Evolutionary conservation across 2,797 vertebrate genomes (phyloP).

Genomic region (Carduelis carduelis): DNA sequence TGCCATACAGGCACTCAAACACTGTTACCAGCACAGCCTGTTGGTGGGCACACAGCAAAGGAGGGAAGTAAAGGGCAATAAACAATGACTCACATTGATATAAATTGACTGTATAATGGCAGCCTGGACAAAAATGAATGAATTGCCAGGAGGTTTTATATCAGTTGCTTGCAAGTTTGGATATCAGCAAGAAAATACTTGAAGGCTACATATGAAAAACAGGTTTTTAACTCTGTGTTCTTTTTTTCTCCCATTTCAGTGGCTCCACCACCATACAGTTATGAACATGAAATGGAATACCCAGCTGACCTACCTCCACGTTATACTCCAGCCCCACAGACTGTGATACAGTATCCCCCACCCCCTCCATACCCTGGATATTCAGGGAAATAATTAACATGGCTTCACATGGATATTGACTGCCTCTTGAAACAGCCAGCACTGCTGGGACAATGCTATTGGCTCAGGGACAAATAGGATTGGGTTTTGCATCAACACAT

Average conservation of each 20-base stretch:
- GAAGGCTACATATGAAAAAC: neutral
- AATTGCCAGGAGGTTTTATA: neutral
- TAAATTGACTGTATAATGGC: neutral
- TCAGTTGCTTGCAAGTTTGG: neutral
- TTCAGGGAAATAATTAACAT: conserved; percentile 76
- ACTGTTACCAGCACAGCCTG: neutral
- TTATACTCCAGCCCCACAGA: conserved; percentile 82
- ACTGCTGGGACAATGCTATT: neutral
- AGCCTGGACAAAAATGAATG: neutral
- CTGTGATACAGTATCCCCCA: conserved; percentile 75
- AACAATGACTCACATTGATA: neutral
- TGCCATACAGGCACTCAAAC: neutral
- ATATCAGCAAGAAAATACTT: neutral
- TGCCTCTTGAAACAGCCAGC: neutral
- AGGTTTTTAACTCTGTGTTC: neutral
- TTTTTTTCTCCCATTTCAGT: conserved; percentile 68
- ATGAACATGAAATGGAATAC: conserved; percentile 85
- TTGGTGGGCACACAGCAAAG: neutral
- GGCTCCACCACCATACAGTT: conserved; percentile 86
- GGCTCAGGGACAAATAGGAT: conserved; percentile 9
- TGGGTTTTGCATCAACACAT: neutral
- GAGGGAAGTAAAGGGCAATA: neutral
- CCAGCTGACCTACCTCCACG: conserved; percentile 81
- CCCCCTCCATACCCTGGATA: conserved; percentile 88
- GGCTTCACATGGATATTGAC: neutral